phyloP scores from a whole-genome alignment of 2,888 invertebrate species.

The Eupithecia vulgata region DNA sequence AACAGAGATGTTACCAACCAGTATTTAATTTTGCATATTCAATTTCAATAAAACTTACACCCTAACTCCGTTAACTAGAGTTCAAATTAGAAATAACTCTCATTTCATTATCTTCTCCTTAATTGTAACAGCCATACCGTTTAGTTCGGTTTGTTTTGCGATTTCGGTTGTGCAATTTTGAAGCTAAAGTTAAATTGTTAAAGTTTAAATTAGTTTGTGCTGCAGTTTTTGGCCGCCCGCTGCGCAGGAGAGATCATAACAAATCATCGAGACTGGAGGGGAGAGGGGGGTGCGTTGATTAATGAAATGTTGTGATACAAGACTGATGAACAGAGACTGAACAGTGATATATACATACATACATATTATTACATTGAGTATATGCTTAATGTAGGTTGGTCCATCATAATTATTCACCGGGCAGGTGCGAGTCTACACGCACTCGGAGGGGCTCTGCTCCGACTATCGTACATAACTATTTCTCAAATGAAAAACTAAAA shows the following conservation, averaged over 20 bases:
- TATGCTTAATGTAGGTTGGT: too few relatives aligned
- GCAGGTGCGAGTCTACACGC: too few relatives aligned
- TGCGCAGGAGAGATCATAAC: constrained; percentile 78
- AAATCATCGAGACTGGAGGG: constrained; percentile 72
- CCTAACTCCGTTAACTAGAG: constrained; percentile 42
- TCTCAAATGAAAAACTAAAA: too few relatives aligned
- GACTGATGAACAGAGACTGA: constrained; percentile 22
- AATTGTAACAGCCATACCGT: constrained; percentile 75
- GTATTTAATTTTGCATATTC: constrained; percentile 62
- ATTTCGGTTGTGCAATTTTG: constrained; percentile 57
- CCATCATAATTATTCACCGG: too few relatives aligned
- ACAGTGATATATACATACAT: neutral
- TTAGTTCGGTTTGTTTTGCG: constrained; percentile 78
- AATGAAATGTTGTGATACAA: constrained; percentile 26
- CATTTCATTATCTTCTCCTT: constrained; percentile 71
- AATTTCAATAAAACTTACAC: constrained; percentile 47
- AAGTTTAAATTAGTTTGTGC: constrained; percentile 54
- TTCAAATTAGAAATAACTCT: constrained; percentile 41
- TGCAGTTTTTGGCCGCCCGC: constrained; percentile 76
- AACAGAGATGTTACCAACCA: constrained; percentile 69
- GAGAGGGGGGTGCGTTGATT: constrained; percentile 48
- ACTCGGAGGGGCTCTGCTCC: too few relatives aligned
- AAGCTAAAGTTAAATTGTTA: constrained; percentile 48
- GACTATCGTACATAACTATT: too few relatives aligned
- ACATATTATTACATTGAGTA: too few relatives aligned